Conservation (phyloP, 1,140 invertebrate genomes). For the Protaetia brevitarsis region DNA sequence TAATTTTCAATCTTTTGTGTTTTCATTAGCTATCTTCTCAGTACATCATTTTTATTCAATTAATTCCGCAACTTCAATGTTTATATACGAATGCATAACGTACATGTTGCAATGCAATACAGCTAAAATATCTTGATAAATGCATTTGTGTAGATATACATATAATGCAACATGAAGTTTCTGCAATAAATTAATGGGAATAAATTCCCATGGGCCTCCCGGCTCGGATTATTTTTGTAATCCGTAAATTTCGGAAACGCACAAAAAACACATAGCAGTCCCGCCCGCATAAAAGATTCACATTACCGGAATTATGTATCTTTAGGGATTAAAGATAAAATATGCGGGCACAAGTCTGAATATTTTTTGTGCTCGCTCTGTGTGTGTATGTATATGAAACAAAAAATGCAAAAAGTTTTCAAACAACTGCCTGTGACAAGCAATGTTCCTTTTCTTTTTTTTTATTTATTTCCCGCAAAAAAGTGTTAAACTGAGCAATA, state of each 20-base stretch:
- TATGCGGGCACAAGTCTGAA: conserved; percentile 11
- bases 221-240: conserved; percentile 9
- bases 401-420: background rate
- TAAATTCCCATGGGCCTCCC: background rate
- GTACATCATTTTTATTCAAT: too few relatives aligned
- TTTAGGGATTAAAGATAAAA: conserved; percentile 15
- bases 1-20: too few relatives aligned
- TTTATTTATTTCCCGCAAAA: background rate
- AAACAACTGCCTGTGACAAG: background rate
- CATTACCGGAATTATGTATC: conserved; percentile 18
- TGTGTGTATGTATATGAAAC: too few relatives aligned
- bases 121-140: too few relatives aligned
- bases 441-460: background rate
- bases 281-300: background rate
- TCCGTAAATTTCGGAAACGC: background rate
- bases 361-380: background rate
- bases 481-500: too few relatives aligned
- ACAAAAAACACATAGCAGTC: background rate
- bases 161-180: background rate
- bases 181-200: conserved; percentile 8
- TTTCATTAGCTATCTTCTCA: too few relatives aligned
- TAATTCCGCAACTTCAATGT: too few relatives aligned
- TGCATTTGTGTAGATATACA: too few relatives aligned
- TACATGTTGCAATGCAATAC: too few relatives aligned
- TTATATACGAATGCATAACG: too few relatives aligned